Conservation (phyloP, 2,888 invertebrate species). For the Embidobia sp. region DNA sequence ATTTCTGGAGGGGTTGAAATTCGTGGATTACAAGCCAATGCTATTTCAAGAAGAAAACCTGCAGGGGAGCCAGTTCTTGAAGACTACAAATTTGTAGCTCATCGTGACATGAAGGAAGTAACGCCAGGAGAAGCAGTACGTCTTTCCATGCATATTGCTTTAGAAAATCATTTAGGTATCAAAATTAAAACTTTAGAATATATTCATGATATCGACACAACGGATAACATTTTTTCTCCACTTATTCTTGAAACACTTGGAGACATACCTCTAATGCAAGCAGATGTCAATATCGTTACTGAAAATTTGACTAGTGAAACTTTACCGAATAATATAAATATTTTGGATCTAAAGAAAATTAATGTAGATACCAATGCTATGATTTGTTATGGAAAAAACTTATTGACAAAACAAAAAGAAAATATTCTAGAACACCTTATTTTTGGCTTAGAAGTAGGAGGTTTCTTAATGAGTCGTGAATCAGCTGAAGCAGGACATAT, state of each 20-base stretch:
- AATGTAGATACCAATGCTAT: slow-evolving; percentile 82
- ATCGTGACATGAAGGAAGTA: slow-evolving; percentile 75
- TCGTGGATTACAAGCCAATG: slow-evolving; percentile 83
- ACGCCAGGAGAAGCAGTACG: slow-evolving; percentile 73
- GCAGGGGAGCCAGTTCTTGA: slow-evolving; percentile 83
- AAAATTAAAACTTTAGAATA: slow-evolving; percentile 78
- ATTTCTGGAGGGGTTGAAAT: slow-evolving; percentile 84
- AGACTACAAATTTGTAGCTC: slow-evolving; percentile 82
- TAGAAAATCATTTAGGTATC: slow-evolving; percentile 82
- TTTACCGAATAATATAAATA: slow-evolving; percentile 82
- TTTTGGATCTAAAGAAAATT: slow-evolving; percentile 84
- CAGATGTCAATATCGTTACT: slow-evolving; percentile 84
- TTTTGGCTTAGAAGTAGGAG: slow-evolving; percentile 62
- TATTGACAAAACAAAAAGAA: slow-evolving; percentile 78
- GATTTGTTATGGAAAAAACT: slow-evolving; percentile 83
- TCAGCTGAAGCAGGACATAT: neutral
- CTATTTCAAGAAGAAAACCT: slow-evolving; percentile 82
- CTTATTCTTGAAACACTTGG: slow-evolving; percentile 84
- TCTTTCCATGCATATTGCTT: slow-evolving; percentile 81
- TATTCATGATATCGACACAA: slow-evolving; percentile 70
- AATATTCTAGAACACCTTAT: slow-evolving; percentile 41
- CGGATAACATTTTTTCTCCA: slow-evolving; percentile 82
- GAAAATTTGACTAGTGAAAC: slow-evolving; percentile 80
- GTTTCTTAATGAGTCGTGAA: slow-evolving; percentile 72
- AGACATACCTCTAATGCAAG: slow-evolving; percentile 87